Evolutionary conservation across 2,888 invertebrate genomes (phyloP).

Genomic region (Galerucella pusilla): DNA sequence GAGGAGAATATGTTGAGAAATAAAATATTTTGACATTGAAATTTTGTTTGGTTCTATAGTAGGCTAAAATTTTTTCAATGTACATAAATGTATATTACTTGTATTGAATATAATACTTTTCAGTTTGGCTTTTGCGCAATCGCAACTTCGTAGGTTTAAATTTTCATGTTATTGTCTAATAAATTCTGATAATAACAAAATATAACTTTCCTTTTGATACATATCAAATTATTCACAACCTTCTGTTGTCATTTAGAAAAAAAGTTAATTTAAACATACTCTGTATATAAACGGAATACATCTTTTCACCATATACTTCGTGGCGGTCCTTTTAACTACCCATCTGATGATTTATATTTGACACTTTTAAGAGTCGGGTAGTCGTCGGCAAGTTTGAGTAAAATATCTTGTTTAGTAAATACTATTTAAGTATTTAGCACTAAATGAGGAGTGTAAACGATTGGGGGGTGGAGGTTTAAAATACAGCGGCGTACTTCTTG

Average conservation of each 20-base stretch:
- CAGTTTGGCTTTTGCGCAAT: no score
- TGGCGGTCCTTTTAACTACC: constrained; percentile 35
- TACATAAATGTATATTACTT: no score
- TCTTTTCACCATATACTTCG: constrained; percentile 10
- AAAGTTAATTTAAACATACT: background rate
- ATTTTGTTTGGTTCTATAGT: no score
- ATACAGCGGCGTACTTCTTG: constrained; percentile 18
- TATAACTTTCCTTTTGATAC: no score
- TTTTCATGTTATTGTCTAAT: no score
- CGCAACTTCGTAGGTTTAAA: no score
- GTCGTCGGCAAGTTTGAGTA: constrained; percentile 51
- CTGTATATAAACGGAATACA: background rate
- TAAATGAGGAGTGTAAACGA: constrained; percentile 38
- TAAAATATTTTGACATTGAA: no score
- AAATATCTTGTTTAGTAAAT: constrained; percentile 59
- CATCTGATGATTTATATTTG: constrained; percentile 45
- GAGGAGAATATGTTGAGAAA: no score
- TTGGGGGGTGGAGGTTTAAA: constrained; percentile 27
- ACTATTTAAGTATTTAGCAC: constrained; percentile 44
- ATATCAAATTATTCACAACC: no score
- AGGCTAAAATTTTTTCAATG: no score
- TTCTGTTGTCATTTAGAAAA: background rate
- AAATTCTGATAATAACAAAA: no score
- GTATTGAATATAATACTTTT: no score
- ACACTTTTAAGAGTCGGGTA: constrained; percentile 38